Conservation (phyloP, 2,797 vertebrate species). For the Aldrovandia affinis region DNA sequence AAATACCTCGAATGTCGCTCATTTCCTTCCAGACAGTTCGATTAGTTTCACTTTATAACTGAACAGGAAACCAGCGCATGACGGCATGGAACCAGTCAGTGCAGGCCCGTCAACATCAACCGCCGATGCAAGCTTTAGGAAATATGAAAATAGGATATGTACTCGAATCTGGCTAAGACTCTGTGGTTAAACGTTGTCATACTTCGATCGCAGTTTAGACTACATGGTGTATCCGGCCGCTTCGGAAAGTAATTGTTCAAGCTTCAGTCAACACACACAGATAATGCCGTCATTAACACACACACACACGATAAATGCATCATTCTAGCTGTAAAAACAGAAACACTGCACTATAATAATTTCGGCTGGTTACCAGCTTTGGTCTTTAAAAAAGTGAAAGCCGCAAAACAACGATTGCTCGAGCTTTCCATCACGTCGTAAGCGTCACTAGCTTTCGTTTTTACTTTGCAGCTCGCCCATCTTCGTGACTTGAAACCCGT, state of each 20-base stretch:
- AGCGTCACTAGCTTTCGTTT: neutral
- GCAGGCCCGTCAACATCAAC: neutral
- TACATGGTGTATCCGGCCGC: too few relatives aligned
- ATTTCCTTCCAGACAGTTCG: neutral
- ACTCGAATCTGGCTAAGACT: too few relatives aligned
- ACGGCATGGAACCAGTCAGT: neutral
- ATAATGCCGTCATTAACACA: neutral
- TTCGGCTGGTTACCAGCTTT: neutral
- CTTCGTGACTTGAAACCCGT: too few relatives aligned
- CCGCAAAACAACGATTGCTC: neutral
- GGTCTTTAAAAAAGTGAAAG: neutral
- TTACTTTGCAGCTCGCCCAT: too few relatives aligned
- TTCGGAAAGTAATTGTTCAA: too few relatives aligned
- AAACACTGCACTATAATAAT: neutral
- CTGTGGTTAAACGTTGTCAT: too few relatives aligned
- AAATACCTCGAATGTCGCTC: neutral
- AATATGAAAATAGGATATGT: too few relatives aligned
- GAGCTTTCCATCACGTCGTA: neutral
- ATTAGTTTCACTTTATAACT: constrained; percentile 10
- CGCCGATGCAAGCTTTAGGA: neutral
- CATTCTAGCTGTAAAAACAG: neutral
- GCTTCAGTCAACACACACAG: neutral
- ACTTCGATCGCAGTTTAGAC: too few relatives aligned
- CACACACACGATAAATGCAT: neutral
- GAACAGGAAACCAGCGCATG: constrained; percentile 31